These are phyloP conservation scores for Eurois occulta DNA, from an alignment of 2,888 invertebrate species.

Conservation along the genomic window DNA sequence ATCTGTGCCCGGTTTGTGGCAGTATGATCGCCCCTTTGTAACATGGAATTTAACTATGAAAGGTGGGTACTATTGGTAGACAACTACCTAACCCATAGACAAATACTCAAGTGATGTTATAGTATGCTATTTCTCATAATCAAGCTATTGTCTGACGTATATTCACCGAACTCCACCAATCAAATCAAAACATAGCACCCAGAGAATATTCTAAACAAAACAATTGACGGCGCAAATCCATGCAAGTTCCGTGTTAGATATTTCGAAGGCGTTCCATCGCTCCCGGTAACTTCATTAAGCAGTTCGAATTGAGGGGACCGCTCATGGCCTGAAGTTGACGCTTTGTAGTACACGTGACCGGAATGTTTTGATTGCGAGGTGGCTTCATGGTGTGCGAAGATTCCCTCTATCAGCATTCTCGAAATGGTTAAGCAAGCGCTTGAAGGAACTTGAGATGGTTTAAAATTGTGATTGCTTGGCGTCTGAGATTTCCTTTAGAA, in stretches of 20 bases:
- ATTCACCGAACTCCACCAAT: background rate
- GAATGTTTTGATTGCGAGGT: slow-evolving; percentile 70
- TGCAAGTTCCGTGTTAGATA: slow-evolving; percentile 53
- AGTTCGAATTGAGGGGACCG: slow-evolving; percentile 70
- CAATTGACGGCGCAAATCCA: slow-evolving; percentile 49
- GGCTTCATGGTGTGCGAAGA: slow-evolving; percentile 66
- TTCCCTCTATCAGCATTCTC: slow-evolving; percentile 62
- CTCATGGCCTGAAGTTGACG: slow-evolving; percentile 72
- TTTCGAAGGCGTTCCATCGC: slow-evolving; percentile 62
- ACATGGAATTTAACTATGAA: background rate
- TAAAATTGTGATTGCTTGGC: slow-evolving; percentile 44
- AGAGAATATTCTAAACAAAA: slow-evolving; percentile 41
- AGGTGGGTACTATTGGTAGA: background rate
- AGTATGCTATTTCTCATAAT: background rate
- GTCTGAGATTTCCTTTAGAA: slow-evolving; percentile 26
- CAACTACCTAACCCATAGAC: background rate
- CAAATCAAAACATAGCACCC: background rate
- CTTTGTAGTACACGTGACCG: slow-evolving; percentile 73
- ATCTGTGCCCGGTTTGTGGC: background rate
- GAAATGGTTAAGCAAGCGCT: slow-evolving; percentile 50
- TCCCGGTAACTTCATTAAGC: slow-evolving; percentile 77
- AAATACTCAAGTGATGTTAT: background rate
- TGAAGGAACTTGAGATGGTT: slow-evolving; percentile 36
- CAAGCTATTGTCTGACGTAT: background rate
- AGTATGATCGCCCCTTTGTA: background rate